These are phyloP conservation scores for Melolontha melolontha DNA, from an alignment of 2,888 invertebrate genomes.

Conservation along the genomic window DNA sequence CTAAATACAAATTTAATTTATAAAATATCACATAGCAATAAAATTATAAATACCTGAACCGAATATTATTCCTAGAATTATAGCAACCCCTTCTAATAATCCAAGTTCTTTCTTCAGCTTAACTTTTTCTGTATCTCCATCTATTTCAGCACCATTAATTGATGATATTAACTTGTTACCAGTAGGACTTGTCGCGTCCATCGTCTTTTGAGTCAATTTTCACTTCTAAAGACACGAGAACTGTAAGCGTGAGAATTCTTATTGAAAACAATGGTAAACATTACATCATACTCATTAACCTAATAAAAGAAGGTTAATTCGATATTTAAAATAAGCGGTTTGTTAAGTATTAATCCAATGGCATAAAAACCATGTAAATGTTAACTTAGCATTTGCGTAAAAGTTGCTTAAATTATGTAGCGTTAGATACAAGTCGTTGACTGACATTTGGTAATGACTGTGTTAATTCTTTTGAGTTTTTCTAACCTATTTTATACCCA, in stretches of 20 bases:
- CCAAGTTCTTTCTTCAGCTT: conserved; percentile 91
- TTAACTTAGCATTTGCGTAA: conserved; percentile 13
- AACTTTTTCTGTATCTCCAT: conserved; percentile 68
- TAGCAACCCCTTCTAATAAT: conserved; percentile 90
- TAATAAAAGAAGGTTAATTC: conserved; percentile 38
- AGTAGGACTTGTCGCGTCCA: conserved; percentile 12
- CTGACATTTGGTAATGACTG: conserved; percentile 7
- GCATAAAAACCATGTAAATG: neutral
- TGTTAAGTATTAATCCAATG: conserved; percentile 5
- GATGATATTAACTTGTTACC: conserved; percentile 31
- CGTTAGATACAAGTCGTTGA: neutral
- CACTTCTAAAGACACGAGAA: neutral
- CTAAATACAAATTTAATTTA: conserved; percentile 58
- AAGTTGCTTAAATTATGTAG: neutral
- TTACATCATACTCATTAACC: conserved; percentile 40
- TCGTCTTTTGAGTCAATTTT: conserved; percentile 18
- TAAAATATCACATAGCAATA: neutral
- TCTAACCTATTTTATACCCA: neutral
- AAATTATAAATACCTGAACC: conserved; percentile 77
- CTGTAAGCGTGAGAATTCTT: conserved; percentile 9
- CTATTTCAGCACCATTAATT: conserved; percentile 15
- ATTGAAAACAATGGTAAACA: conserved; percentile 21
- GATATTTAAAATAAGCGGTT: conserved; percentile 2
- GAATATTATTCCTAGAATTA: conserved; percentile 93
- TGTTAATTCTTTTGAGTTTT: neutral